Conservation (phyloP, 1,140 invertebrate species). For the Cherax destructor region DNA sequence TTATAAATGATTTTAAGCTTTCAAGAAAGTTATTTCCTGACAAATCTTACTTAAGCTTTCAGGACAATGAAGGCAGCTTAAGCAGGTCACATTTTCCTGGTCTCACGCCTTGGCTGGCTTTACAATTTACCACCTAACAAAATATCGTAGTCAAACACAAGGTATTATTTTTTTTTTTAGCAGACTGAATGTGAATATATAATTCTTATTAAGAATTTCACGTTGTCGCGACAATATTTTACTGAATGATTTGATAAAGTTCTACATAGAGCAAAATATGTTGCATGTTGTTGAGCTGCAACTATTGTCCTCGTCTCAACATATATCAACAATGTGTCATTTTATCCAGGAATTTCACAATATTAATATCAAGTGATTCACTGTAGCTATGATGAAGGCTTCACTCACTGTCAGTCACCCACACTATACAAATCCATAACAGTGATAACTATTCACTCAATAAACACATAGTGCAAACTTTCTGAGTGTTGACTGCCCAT, state of each 20-base stretch:
- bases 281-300: too few species aligned
- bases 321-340: too few species aligned
- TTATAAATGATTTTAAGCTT: too few species aligned
- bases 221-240: too few species aligned
- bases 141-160: neutral
- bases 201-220: neutral
- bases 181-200: neutral
- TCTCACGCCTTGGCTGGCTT: neutral
- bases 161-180: neutral
- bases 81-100: neutral
- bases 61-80: neutral
- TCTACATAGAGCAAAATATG: too few species aligned
- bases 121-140: too few species aligned
- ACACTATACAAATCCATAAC: neutral
- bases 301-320: too few species aligned
- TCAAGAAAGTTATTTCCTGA: too few species aligned
- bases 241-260: too few species aligned
- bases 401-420: neutral
- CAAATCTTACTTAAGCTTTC: too few species aligned
- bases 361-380: neutral
- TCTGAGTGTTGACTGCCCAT: neutral
- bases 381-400: neutral
- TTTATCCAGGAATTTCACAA: constrained; percentile 1
- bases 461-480: neutral
- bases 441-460: constrained; percentile 6